Conservation (phyloP, 2,888 invertebrate genomes). For the Rambutsinella grinnellia region DNA sequence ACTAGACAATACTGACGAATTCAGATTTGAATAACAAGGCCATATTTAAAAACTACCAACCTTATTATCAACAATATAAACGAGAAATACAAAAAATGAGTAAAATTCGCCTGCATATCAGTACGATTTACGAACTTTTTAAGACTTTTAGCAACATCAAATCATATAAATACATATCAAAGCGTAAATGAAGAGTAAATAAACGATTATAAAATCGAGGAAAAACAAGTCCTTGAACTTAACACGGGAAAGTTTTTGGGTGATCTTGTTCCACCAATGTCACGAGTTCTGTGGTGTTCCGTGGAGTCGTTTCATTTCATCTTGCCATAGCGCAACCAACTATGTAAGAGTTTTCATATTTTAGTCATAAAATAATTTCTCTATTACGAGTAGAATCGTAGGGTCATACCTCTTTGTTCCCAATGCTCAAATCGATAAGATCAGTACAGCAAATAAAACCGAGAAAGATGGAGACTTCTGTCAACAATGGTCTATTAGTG, state of each 20-base stretch:
- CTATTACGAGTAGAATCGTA: not conserved
- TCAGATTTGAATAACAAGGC: too few species aligned
- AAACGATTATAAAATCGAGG: constrained; percentile 41
- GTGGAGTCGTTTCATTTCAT: constrained; percentile 26
- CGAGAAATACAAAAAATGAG: too few species aligned
- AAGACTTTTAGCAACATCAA: constrained; percentile 22
- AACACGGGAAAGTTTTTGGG: constrained; percentile 20
- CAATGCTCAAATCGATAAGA: constrained; percentile 22
- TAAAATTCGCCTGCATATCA: too few species aligned
- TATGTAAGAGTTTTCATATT: not conserved
- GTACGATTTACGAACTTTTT: too few species aligned
- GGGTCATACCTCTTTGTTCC: constrained; percentile 15
- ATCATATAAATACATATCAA: constrained; percentile 43
- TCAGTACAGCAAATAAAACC: constrained; percentile 44
- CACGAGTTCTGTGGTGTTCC: constrained; percentile 13
- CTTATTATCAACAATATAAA: too few species aligned
- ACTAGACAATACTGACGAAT: too few species aligned
- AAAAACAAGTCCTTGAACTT: constrained; percentile 48
- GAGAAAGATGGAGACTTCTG: constrained; percentile 45
- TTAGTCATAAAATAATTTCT: not conserved
- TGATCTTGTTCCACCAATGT: constrained; percentile 30
- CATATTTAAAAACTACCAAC: too few species aligned
- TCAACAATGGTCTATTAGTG: constrained; percentile 19
- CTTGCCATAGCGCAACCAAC: constrained; percentile 36
- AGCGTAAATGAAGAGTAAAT: constrained; percentile 41